Base-by-base conservation (phyloP, 2,113 vertebrate species). In the Numida meleagris region DNA sequence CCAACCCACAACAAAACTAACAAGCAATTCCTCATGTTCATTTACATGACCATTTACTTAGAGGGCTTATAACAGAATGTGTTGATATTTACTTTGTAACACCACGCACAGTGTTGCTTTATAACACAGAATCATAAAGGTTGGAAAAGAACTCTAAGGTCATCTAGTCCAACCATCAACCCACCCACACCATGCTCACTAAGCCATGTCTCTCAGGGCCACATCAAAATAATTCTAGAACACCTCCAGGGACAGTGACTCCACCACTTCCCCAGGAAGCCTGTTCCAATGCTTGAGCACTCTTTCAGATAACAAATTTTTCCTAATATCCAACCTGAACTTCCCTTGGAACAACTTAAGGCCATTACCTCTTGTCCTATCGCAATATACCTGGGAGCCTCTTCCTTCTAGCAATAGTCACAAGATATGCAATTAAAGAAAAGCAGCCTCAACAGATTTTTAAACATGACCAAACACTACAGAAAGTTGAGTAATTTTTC, bases 391-490 rank as follows among this genome's bases (percentile, higher is more conserved):
- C 46, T 20, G 46, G 45, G 34, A 75, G 82, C n/a, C 71, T 79
- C 67, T 40, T 86, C 75, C 75, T 66, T 59, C 87, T 90, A 40
- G 71, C 68, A 73, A 86, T 31, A 86, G 81, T 51, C 89, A 83
- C 36, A 88, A 73, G 55, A 34, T 73, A 84, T 66, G 73, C 27
- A 86, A 73, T 61, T 34, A 86, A 86, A 91, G 58, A 80, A 84
- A 90, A 75, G 66, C 14, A 84, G 82, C 70, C 86, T 81, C 57
- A 68, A 59, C 50, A 65, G 88, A 33, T 19, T 29, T 82, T 72
- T 62, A 96, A 95, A 79, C 88, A 91, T 84, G 93, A 66, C 77
- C 93, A 82, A 94, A 91, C 13, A 12, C 83, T 88, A 94, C 40
- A 84, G 31, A 90, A 79, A 91, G 25, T 23, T 61, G 43, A n/a